phyloP scores from a whole-genome alignment of 2,797 vertebrate genomes.

The Tapirus indicus region DNA sequence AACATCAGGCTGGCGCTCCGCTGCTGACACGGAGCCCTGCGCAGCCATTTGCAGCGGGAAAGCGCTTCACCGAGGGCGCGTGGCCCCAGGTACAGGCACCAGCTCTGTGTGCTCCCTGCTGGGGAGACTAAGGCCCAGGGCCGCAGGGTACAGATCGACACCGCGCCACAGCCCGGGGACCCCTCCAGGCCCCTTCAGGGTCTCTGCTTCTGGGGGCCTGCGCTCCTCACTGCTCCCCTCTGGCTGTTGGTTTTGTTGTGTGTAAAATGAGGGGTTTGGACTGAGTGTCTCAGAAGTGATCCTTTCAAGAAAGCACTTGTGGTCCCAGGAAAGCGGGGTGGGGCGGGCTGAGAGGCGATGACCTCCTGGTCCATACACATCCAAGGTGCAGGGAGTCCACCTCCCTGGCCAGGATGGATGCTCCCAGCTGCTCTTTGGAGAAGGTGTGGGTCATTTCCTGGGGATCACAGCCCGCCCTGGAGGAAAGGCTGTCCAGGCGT shows the following conservation, averaged over 20 bases:
- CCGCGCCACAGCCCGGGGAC: fast-evolving
- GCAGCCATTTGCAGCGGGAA: fast-evolving
- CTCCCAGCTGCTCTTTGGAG: too few relatives aligned
- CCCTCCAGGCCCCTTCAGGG: fast-evolving
- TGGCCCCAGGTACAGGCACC: fast-evolving
- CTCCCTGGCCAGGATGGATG: neutral
- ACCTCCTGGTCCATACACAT: neutral
- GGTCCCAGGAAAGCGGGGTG: neutral
- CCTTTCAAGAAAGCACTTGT: neutral
- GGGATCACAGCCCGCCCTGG: fast-evolving
- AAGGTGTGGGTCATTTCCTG: fast-evolving
- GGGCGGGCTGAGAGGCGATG: neutral
- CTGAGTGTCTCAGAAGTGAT: neutral
- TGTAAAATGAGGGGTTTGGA: neutral
- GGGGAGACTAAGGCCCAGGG: fast-evolving
- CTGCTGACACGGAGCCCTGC: fast-evolving
- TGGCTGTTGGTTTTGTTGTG: too few relatives aligned
- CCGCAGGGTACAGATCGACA: fast-evolving
- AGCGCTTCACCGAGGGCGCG: neutral
- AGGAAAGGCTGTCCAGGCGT: neutral
- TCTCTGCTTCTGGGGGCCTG: neutral
- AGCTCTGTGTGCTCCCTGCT: neutral
- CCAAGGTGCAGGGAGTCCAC: fast-evolving
- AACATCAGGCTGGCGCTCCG: neutral
- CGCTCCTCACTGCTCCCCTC: fast-evolving